Evolutionary conservation across 2,797 vertebrate genomes (phyloP), one percentile per base, ranked within the genome.

Genomic region (Catharus ustulatus): DNA sequence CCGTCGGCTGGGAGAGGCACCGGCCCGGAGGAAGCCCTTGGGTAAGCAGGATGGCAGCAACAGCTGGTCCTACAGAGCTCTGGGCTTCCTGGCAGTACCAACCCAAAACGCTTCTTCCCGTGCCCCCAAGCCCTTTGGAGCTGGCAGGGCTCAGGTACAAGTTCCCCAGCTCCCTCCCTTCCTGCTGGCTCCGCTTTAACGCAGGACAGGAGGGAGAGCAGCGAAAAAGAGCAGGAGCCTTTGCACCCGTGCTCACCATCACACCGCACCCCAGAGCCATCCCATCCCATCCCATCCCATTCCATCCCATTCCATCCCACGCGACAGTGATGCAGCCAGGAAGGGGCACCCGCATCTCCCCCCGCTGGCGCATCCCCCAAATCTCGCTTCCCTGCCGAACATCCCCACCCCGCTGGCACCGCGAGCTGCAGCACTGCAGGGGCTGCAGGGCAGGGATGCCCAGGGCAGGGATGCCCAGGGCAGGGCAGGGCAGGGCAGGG

Each of bases 281-380:
- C 24, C 20, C 32, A 10, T 19, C 30, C 59, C 7, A 3, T 1
- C 69, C 34, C 87, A 61, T n/a, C 36, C 24, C 2, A 0, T n/a
- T 38, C 12, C 46, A 5, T 3, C 32, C n/a, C 51, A 5, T 2
- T 30, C 15, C 32, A 11, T 18, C 34, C 59, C 6, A 4, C 1
- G 20, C 1, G 0, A 40, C 30, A 15, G 19, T 20, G 45, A 51
- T 29, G 24, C 0, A 0, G 22, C 34, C 0, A 0, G 67, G 24
- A 52, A 42, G 7, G 21, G 18, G 0, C 14, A 54, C 11, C 6
- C 9, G 30, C 51, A 42, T 2, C 77, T 38, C 59, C 14, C 6
- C 9, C 32, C 38, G 16, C 9, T 5, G 4, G 13, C 0, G 1
- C 52, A 66, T 42, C 32, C 66, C 59, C 29, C 69, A 63, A 4